Base-by-base conservation (phyloP, 2,888 invertebrate genomes). In the Calameuta pallipes region DNA sequence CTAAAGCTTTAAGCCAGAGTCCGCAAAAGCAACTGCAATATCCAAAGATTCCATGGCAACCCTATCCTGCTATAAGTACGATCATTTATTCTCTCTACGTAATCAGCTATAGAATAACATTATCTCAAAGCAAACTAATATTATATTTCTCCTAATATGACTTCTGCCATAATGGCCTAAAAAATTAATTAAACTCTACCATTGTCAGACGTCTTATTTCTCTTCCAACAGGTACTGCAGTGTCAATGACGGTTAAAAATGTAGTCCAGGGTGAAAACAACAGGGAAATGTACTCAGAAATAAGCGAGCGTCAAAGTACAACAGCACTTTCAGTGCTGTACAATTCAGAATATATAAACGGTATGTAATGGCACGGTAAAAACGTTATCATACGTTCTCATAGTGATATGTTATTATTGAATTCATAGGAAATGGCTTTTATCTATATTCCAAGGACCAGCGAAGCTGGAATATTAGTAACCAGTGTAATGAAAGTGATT, bases 321-420 rank as follows among this genome's bases (percentile, higher is more conserved):
- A 94, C 96, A 31, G 96, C 96, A 0, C 92, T 96, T 13, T 95
- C 96, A 35, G 95, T 96, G 11, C 89, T 97, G 2, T 95, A 97
- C 88, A 96, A 94, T 73, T 94, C 95, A 0, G 94, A 94, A 86
- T 96, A 94, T 86, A 94, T 95, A 3, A 95, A 95, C 87, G 96
- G 96, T 93, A 92, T 80, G 79, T 75, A 37, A 34, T 77, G 56
- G 2, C 23, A 56, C 23, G 9, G 9, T 34, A 30, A 23, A 68
- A 6, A 11, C 12, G 31, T 71, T 34, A 71, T 71, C 15, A 31
- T 31, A 15, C 9, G 9, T 33, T 71, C n/a, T 71, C 9, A 31
- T 12, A 34, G 23, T 71, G 12, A 71, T 33, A 12, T 73, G 31
- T 23, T 79, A 37, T 78, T 12, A 36, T 83, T 88, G 83, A 6